Base-by-base conservation (phyloP, 2,113 vertebrate species). In the Phoxinus phoxinus region DNA sequence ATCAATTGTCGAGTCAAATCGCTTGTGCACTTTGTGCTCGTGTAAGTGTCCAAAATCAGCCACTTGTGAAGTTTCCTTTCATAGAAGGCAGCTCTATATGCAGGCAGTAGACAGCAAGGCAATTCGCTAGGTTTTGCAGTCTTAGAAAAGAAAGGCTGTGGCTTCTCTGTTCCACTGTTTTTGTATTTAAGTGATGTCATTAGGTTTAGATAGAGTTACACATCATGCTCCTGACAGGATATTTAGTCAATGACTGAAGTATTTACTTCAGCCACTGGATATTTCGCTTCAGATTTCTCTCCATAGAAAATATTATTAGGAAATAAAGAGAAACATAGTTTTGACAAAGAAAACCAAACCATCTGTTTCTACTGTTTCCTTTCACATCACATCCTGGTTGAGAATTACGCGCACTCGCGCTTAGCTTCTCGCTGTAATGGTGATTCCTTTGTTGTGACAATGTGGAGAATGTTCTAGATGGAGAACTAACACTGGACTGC, bases 241-340 rank as follows among this genome's bases (percentile, higher is more conserved):
- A 63, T 82, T 53, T 37, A 82, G 25, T 30, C 44, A 48, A 71
- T 23, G 46, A 82, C 46, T 51, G 27, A 81, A 46, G 44, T 81
- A 51, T 81, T 81, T 81, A 67, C 79, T 67, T 81, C 61, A 69
- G 79, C 79, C 63, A 81, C 61, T 69, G 79, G 59, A 69, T 81
- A 51, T 69, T 53, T 67, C 69, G 78, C 59, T 65, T 65, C 59
- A 48, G 9, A 79, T 32, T 71, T 71, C 46, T 82, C 44, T 67
- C 65, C 46, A 53, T 30, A 51, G 65, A 72, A 83, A 83, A 83
- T 30, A 71, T 83, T n/a, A 25, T 83, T 41, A 41, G 48, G 32
- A 72, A 83, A 72, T 83, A 51, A 56, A 27, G 23, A 83, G 21
- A 72, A 72, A 72, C 63, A 56, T 10, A 37, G 56, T 61, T 61